Conservation (phyloP, 53 echinoderm and acorn worm genomes). For the Patiria pectinifera region DNA sequence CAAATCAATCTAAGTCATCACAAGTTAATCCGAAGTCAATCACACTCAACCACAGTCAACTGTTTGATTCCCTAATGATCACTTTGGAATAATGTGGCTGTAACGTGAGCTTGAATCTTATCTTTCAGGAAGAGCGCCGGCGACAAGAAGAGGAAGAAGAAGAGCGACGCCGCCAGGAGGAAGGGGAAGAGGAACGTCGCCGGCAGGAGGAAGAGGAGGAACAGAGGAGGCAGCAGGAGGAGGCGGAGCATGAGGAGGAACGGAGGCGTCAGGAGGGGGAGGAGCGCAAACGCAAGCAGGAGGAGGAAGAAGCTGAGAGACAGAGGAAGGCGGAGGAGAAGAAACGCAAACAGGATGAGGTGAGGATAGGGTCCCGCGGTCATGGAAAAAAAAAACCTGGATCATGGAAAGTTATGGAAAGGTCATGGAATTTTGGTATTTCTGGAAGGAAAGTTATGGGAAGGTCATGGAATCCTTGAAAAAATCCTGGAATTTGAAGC, state of each 20-base stretch:
- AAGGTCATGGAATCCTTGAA: no score
- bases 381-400: no score
- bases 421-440: no score
- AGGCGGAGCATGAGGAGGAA: slow-evolving; percentile 6
- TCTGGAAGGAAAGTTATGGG: no score
- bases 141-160: background rate
- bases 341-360: slow-evolving; percentile 57
- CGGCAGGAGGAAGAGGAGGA: slow-evolving; percentile 21
- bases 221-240: slow-evolving; percentile 12
- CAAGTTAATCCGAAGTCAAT: no score
- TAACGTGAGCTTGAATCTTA: no score
- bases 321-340: slow-evolving; percentile 51
- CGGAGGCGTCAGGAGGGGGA: slow-evolving; percentile 23
- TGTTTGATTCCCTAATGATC: no score
- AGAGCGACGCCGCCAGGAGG: slow-evolving; percentile 18
- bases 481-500: no score
- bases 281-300: background rate
- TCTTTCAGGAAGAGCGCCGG: background rate
- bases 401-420: no score
- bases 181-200: background rate
- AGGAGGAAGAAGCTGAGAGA: slow-evolving; percentile 21
- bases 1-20: no score
- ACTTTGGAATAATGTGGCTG: no score
- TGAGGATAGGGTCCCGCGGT: background rate
- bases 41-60: no score